Percentiles rank a stretch among this genome's conserved stretches.
phyloP scores from a whole-genome alignment of 2,113 vertebrate genomes.

The Acrocephalus arundinaceus region DNA sequence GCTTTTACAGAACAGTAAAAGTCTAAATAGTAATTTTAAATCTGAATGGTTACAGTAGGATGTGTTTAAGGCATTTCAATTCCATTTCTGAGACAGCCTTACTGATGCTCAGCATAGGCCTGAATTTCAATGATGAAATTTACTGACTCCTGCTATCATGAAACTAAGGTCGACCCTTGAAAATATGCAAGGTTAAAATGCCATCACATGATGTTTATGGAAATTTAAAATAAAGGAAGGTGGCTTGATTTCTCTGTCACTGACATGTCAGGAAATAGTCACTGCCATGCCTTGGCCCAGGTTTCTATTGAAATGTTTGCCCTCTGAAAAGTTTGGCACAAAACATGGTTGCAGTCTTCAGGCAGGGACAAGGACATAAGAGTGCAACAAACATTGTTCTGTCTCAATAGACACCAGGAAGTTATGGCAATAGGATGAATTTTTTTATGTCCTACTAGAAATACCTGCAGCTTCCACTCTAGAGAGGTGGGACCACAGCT shows the following conservation, averaged over 20 bases:
- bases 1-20: neutral
- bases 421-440: neutral
- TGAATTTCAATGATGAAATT: neutral
- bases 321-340: neutral
- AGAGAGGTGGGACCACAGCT: neutral
- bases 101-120: neutral
- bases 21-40: neutral
- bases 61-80: neutral
- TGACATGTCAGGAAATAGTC: neutral
- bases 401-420: neutral
- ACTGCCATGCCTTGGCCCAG: neutral
- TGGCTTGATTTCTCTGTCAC: neutral
- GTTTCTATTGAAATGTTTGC: neutral
- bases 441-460: neutral
- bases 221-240: neutral
- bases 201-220: neutral
- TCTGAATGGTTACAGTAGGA: neutral
- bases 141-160: neutral
- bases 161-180: neutral
- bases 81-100: neutral
- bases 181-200: neutral
- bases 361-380: neutral
- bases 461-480: neutral
- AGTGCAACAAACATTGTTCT: neutral
- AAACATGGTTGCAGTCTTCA: rapidly evolving